Evolutionary conservation across 64 coral and sea anemone genomes (phyloP).

Genomic region (Porites lutea): DNA sequence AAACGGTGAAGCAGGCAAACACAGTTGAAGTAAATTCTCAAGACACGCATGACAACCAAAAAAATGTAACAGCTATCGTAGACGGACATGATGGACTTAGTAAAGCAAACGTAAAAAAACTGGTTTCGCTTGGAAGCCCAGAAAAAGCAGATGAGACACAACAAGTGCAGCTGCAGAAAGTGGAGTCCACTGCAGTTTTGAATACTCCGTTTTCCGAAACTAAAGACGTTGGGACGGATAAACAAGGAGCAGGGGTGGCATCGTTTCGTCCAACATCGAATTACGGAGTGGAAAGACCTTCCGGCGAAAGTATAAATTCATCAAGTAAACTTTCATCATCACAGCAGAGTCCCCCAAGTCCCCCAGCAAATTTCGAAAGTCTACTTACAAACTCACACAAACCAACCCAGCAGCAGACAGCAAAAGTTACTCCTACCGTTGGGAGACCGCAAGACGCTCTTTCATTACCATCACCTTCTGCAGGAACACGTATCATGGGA

Average conservation of each 20-base stretch:
- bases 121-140: constrained; percentile 27
- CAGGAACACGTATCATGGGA: constrained; percentile 86
- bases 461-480: not conserved
- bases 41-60: not conserved
- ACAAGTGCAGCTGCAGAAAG: not conserved
- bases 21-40: not conserved
- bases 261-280: constrained; percentile 3
- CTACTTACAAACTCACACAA: not conserved
- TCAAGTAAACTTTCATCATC: not conserved
- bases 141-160: not conserved
- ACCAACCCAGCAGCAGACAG: not conserved
- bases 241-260: not conserved
- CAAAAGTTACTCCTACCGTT: not conserved
- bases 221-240: constrained; percentile 4
- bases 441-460: not conserved
- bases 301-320: not conserved
- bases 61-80: not conserved
- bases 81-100: not conserved
- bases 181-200: not conserved
- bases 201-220: not conserved
- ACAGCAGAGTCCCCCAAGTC: not conserved
- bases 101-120: constrained; percentile 6
- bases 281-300: not conserved
- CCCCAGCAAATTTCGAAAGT: not conserved
- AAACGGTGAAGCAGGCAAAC: not conserved